phyloP scores from a whole-genome alignment of 2,113 vertebrate genomes.

The Dinomys branickii region DNA sequence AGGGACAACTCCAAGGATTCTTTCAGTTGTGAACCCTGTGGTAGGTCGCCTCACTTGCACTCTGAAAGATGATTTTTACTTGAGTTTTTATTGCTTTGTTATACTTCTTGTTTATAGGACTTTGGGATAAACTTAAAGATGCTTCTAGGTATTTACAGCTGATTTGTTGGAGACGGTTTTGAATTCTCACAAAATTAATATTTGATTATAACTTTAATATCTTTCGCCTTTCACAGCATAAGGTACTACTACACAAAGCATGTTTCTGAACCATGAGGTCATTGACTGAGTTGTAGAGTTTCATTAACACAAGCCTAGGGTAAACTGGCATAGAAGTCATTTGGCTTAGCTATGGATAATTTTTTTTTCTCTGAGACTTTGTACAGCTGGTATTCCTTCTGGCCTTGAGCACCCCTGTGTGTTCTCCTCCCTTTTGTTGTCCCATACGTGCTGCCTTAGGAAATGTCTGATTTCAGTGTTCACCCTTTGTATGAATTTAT shows the following conservation, averaged over 20 bases:
- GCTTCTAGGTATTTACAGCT: conserved; percentile 1
- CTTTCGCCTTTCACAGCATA: conserved; percentile 16
- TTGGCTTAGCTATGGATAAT: conserved; percentile 63
- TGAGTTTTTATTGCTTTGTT: not conserved
- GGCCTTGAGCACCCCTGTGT: conserved; percentile 52
- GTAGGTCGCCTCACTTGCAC: not conserved
- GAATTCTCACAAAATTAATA: not conserved
- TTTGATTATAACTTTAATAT: conserved; percentile 26
- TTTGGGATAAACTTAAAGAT: not conserved
- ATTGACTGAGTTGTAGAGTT: conserved; percentile 15
- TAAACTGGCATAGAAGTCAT: conserved; percentile 48
- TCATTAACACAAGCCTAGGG: conserved; percentile 59
- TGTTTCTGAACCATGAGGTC: conserved; percentile 16
- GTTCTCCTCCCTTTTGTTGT: conserved; percentile 26
- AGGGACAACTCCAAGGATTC: not conserved
- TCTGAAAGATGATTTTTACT: conserved; percentile 46
- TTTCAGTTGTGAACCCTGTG: not conserved
- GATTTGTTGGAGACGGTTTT: conserved; percentile 6
- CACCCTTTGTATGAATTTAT: conserved; percentile 71
- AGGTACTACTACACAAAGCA: not conserved
- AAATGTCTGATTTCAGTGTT: conserved; percentile 73
- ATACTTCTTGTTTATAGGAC: not conserved
- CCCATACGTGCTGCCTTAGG: conserved; percentile 64
- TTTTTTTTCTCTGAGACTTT: conserved; percentile 14
- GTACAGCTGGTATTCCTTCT: conserved; percentile 68